These are phyloP conservation scores for Pherbina coryleti DNA, from an alignment of 2,888 invertebrate genomes.

Conservation along the genomic window DNA sequence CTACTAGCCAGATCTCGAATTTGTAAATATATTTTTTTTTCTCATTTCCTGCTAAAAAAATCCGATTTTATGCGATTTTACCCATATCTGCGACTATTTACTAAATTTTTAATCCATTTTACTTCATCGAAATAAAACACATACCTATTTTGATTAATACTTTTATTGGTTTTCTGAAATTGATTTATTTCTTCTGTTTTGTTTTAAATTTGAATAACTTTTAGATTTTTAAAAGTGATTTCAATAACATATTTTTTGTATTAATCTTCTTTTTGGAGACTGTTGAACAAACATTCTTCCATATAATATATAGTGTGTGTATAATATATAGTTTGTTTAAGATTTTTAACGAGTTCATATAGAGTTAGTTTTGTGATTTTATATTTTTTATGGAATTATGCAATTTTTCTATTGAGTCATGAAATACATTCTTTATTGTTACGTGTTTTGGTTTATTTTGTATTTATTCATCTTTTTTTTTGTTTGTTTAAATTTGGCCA, in stretches of 20 bases:
- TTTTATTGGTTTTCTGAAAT: slow-evolving; percentile 36
- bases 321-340: slow-evolving; percentile 34
- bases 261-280: slow-evolving; percentile 16
- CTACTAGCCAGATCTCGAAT: too few relatives aligned
- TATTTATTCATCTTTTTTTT: too few relatives aligned
- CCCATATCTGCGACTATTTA: too few relatives aligned
- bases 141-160: slow-evolving; percentile 14
- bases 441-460: background rate
- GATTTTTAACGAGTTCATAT: slow-evolving; percentile 17
- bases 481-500: background rate
- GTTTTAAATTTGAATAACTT: slow-evolving; percentile 34
- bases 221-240: slow-evolving; percentile 41
- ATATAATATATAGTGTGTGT: slow-evolving; percentile 43
- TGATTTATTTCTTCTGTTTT: slow-evolving; percentile 28
- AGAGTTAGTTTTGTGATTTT: slow-evolving; percentile 22
- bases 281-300: slow-evolving; percentile 35
- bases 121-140: background rate
- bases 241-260: slow-evolving; percentile 41
- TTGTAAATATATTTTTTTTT: too few relatives aligned
- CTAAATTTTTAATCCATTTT: background rate
- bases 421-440: background rate
- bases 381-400: background rate
- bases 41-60: too few relatives aligned
- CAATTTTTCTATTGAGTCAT: background rate
- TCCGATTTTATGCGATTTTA: too few relatives aligned